Evolutionary conservation across 1,140 invertebrate genomes (phyloP).

Genomic region (Achroia grisella): DNA sequence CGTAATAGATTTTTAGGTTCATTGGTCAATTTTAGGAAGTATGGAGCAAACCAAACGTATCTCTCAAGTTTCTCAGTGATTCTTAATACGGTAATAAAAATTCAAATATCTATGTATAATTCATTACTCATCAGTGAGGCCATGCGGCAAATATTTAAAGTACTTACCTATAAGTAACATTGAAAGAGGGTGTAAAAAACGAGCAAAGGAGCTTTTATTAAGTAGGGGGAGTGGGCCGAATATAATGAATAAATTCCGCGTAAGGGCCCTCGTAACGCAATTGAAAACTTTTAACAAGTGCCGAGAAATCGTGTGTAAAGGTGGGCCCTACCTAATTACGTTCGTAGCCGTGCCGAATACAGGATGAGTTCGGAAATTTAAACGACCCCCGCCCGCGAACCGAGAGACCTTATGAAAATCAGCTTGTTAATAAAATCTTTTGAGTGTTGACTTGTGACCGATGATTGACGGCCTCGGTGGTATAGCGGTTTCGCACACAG

Average conservation of each 20-base stretch:
- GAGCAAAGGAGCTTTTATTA: constrained; percentile 65
- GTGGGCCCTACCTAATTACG: constrained; percentile 64
- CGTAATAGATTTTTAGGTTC: too few species aligned
- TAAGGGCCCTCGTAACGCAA: constrained; percentile 63
- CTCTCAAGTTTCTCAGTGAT: too few species aligned
- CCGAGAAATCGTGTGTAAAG: constrained; percentile 71
- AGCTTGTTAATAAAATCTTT: constrained; percentile 50
- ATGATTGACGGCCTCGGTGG: too few species aligned
- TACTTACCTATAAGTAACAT: constrained; percentile 45
- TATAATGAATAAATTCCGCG: constrained; percentile 71
- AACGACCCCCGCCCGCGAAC: constrained; percentile 19
- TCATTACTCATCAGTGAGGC: constrained; percentile 54
- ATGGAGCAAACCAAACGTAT: too few species aligned
- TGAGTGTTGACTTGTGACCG: constrained; percentile 33
- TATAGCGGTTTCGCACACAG: too few species aligned
- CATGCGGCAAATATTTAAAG: constrained; percentile 68
- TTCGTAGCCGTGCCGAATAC: constrained; percentile 49
- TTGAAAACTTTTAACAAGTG: constrained; percentile 74
- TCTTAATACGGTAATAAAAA: constrained; percentile 41
- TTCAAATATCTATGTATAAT: constrained; percentile 59
- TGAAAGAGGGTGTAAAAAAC: constrained; percentile 37
- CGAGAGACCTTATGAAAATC: constrained; percentile 50
- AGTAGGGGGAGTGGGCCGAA: constrained; percentile 43
- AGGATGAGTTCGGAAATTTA: constrained; percentile 61
- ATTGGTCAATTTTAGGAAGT: too few species aligned